A percentile compares a stretch with the other conserved stretches of the same genome.
Conservation (phyloP, 2,888 invertebrate genomes). For the Pterobdella sp. region DNA sequence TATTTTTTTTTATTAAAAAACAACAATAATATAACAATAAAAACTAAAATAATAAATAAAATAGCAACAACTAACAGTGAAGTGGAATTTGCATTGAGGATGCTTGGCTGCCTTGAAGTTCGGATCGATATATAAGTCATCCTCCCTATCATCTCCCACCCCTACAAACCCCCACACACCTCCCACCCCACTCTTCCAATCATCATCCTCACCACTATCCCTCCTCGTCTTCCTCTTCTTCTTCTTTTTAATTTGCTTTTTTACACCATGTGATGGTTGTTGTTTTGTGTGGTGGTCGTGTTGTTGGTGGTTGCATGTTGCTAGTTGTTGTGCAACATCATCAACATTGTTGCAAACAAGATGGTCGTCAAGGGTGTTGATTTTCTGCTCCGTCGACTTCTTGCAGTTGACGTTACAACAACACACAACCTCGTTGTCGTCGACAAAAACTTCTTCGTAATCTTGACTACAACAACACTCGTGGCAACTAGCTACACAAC, state of each 20-base stretch:
- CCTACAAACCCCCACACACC: not conserved
- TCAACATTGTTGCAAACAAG: not conserved
- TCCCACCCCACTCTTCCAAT: not conserved
- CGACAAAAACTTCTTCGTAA: not conserved
- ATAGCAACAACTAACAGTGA: not conserved
- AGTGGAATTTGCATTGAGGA: not conserved
- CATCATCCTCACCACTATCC: not conserved
- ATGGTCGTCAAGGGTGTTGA: not conserved
- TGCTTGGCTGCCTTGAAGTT: not conserved
- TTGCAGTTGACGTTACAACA: not conserved
- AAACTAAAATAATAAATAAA: no score
- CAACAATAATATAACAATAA: no score
- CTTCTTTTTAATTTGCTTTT: not conserved
- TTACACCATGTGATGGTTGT: not conserved
- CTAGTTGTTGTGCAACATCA: no score
- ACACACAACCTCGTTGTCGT: not conserved
- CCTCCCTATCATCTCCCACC: constrained; percentile 9
- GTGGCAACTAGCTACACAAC: not conserved
- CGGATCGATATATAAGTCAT: not conserved
- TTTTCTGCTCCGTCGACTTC: no score
- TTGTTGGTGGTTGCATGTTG: not conserved
- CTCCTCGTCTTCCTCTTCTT: not conserved
- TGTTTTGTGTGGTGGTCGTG: not conserved
- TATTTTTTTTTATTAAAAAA: no score
- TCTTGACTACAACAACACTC: not conserved